phyloP scores from a whole-genome alignment of 2,113 vertebrate genomes.

The Ellobius talpinus region DNA sequence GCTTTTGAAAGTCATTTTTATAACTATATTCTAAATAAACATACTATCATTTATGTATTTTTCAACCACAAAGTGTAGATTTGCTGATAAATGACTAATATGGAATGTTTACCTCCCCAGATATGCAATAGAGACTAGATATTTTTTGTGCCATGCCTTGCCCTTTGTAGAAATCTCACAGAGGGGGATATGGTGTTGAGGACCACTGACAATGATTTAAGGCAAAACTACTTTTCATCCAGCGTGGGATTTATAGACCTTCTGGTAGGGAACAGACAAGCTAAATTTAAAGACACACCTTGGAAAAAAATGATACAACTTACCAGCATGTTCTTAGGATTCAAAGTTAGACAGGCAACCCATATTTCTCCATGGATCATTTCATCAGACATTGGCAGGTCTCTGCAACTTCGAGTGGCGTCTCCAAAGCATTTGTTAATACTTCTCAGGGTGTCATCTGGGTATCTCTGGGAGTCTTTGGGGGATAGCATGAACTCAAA shows the following conservation, averaged over 20 bases:
- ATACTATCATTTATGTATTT: not conserved
- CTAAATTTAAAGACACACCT: not conserved
- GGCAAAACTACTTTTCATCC: not conserved
- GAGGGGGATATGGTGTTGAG: not conserved
- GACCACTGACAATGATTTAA: not conserved
- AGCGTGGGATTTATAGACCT: not conserved
- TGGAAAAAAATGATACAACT: not conserved
- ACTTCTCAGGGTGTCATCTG: not conserved
- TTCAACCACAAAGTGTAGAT: not conserved
- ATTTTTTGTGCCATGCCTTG: accelerated
- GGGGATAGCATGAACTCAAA: not conserved
- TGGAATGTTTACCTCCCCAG: not conserved
- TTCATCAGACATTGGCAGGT: not conserved
- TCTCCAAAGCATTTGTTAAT: not conserved
- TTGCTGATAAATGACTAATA: not conserved
- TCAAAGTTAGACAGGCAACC: not conserved
- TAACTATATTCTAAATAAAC: not conserved
- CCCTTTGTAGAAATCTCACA: not conserved
- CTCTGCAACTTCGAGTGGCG: not conserved
- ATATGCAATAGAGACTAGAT: not conserved
- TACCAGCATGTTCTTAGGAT: not conserved
- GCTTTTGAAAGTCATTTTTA: not conserved
- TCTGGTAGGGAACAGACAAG: not conserved
- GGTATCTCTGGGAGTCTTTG: accelerated
- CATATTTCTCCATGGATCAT: not conserved